Evolutionary conservation across 2,888 invertebrate genomes (phyloP), one percentile per base, ranked within the genome.

Genomic region (Philereme vetulata): DNA sequence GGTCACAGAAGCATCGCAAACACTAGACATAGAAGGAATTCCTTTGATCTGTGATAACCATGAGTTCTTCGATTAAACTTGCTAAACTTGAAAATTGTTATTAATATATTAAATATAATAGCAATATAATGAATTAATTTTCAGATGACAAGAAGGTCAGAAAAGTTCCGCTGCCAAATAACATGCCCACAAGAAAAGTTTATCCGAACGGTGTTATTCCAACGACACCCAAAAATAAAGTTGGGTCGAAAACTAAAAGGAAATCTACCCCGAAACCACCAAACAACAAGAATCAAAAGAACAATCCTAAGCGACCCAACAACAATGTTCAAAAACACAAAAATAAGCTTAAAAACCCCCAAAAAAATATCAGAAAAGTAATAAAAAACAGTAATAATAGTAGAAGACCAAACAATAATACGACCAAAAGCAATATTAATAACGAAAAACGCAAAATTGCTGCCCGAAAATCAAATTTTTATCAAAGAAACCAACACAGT

Each of bases 401-500:
- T 21, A 21, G 21, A 21, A 21, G 21, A 2, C 21, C 21, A 1
- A 21, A 21, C 21, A 21, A 21, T 21, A 21, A 21, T 21, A 21
- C 21, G 1, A 21, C 1, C 21, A 21, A 21, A 21, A 1, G 2
- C 2, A 21, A 21, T 21, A 21, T 1, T 21, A 21, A 21, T 21
- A 21, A 21, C 21, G 21, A 21, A 21, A 21, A 21, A 21, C 21
- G 21, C 21, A 21, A 21, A 21, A 21, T 21, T 21, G 21, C 21
- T 21, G 21, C 36, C 36, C 10, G 11, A 21, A 36, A 36, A 4
- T 8, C n/a, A 49, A 51, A 10, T 40, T 36, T 34, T 33, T 64
- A 48, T 34, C 69, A 60, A 67, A 65, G 4, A 74, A 74, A 33
- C 43, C 53, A 46, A 9, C 8, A 43, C 2, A 47, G 43, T 6